Conservation (phyloP, 1,140 invertebrate species). For the Plodia interpunctella region DNA sequence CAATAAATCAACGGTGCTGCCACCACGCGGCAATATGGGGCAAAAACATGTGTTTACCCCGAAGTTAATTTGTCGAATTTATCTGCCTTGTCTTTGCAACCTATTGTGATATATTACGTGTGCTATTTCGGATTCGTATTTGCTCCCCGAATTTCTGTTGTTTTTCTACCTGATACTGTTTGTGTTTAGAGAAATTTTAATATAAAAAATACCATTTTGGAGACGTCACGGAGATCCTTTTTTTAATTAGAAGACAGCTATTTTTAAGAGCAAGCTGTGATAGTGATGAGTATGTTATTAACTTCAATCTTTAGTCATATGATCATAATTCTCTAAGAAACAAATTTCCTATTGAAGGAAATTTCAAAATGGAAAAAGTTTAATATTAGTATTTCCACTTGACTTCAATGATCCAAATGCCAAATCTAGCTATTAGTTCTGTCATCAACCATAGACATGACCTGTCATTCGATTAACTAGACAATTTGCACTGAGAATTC, state of each 20-base stretch:
- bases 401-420: background rate
- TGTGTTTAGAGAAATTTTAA: too few species aligned
- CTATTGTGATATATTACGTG: conserved; percentile 67
- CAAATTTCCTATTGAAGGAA: too few species aligned
- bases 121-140: background rate
- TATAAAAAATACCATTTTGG: too few species aligned
- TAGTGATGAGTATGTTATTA: too few species aligned
- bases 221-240: too few species aligned
- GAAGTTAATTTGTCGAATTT: conserved; percentile 74
- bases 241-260: too few species aligned
- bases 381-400: too few species aligned
- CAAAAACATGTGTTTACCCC: conserved; percentile 72
- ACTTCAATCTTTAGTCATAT: too few species aligned
- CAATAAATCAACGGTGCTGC: conserved; percentile 69
- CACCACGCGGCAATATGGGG: conserved; percentile 67
- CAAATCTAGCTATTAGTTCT: background rate
- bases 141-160: background rate
- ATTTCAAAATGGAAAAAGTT: too few species aligned
- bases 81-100: conserved; percentile 59
- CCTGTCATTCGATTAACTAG: conserved; percentile 4
- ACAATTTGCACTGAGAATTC: background rate
- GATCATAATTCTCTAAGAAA: too few species aligned
- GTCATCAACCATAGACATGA: background rate
- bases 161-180: background rate
- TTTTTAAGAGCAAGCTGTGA: too few species aligned